phyloP scores from a whole-genome alignment of 2,113 vertebrate genomes.

The Agelaius phoeniceus region DNA sequence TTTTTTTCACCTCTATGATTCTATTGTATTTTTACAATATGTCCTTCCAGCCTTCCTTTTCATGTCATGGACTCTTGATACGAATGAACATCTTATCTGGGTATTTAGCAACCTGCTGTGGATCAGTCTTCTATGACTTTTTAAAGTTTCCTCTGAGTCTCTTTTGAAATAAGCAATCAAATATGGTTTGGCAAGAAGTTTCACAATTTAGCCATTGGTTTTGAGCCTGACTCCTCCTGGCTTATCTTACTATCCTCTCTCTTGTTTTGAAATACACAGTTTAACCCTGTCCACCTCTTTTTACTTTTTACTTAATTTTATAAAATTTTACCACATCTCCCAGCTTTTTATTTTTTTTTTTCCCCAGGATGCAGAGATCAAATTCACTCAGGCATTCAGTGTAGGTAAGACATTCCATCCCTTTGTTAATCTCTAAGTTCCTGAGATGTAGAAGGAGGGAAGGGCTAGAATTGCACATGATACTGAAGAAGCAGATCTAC shows the following conservation, averaged over 20 bases:
- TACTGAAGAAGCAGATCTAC: neutral
- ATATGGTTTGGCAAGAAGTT: neutral
- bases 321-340: neutral
- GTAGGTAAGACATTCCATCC: neutral
- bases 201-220: neutral
- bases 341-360: neutral
- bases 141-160: neutral
- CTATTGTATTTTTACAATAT: neutral
- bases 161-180: neutral
- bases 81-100: neutral
- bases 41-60: neutral
- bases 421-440: neutral
- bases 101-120: neutral
- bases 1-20: neutral
- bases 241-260: neutral
- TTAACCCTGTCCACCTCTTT: neutral
- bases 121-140: neutral
- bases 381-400: neutral
- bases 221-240: neutral
- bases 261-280: neutral
- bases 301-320: neutral
- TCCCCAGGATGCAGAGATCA: neutral
- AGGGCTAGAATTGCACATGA: rapidly evolving
- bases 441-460: neutral
- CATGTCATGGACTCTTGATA: neutral